These are phyloP conservation scores for Amblyopsis rosae DNA, from an alignment of 2,113 vertebrate genomes.

Conservation along the genomic window DNA sequence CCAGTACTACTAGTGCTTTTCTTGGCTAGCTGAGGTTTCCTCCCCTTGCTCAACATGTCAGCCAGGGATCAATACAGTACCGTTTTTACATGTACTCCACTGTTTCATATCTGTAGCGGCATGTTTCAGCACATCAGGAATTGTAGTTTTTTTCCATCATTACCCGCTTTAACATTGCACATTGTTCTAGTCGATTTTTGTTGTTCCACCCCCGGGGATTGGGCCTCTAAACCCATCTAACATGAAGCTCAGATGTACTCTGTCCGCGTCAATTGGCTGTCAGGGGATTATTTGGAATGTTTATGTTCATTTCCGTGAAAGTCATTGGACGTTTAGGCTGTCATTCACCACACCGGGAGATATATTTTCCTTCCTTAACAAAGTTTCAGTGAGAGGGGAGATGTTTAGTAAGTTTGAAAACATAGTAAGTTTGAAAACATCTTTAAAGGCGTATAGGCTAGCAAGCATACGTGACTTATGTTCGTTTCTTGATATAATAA, in stretches of 20 bases:
- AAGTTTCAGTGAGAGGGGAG: constrained; percentile 74
- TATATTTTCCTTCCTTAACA: constrained; percentile 70
- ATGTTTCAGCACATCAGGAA: too few species aligned
- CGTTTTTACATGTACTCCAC: too few species aligned
- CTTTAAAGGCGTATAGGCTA: background rate
- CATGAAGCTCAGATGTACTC: constrained; percentile 48
- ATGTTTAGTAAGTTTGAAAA: constrained; percentile 55
- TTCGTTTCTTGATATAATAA: too few species aligned
- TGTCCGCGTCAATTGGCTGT: constrained; percentile 60
- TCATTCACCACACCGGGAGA: constrained; percentile 48
- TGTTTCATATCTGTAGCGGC: too few species aligned
- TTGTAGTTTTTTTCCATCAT: too few species aligned
- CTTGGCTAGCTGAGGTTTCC: constrained; percentile 28
- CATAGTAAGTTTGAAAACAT: constrained; percentile 35
- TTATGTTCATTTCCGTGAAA: constrained; percentile 43
- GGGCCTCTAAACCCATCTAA: constrained; percentile 74
- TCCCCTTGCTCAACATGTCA: constrained; percentile 47
- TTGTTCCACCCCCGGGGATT: constrained; percentile 69
- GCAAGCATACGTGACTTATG: too few species aligned
- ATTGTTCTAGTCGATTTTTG: constrained; percentile 56
- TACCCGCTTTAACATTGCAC: constrained; percentile 23
- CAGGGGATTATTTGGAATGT: constrained; percentile 49
- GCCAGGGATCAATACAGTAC: constrained; percentile 1
- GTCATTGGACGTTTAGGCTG: constrained; percentile 63
- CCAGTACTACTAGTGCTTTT: constrained; percentile 41